Evolutionary conservation across 2,888 invertebrate species (phyloP), one percentile per base, ranked within the genome.

Genomic region (Dryadula phaetusa): DNA sequence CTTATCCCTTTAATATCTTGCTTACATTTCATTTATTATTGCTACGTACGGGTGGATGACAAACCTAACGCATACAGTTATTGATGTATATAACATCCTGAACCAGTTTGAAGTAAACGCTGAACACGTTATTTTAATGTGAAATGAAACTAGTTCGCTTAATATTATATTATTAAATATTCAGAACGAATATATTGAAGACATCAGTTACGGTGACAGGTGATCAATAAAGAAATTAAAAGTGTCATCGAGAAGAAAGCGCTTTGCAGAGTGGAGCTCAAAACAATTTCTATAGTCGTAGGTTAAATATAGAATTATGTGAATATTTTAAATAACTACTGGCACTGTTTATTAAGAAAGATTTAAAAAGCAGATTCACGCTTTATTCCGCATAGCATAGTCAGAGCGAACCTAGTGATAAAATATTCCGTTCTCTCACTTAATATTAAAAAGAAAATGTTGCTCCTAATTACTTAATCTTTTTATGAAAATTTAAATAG

Each of bases 51-150:
- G n/a, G 25, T 44, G 44, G 56, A 47, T 3, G 25, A 28, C 46
- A 7, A 18, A 18, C 37, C 5, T 56, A 32, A 56, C 16, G 47
- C 46, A 42, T 42, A 56, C 56, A 64, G 64, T 64, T 56, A 64
- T 47, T 37, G 56, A 56, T 44, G 54, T 56, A 37, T 32, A 16
- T 37, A 34, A 46, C 54, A 56, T 56, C 64, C 56, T 56, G 54
- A 64, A 64, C 44, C 42, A 32, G 56, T 64, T 46, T 47, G 14
- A 14, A 37, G 25, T 64, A 64, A 64, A 56, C 37, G 46, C 46
- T 22, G 37, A 46, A 54, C 64, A 46, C 18, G 64, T 56, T 64
- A 56, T 47, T 64, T 34, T 16, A 56, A 56, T 37, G 22, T 18
- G n/a, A 56, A 37, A 37, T 12, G 16, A 56, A 56, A 40, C 56